A percentile compares a stretch with the other conserved stretches of the same genome.
phyloP scores from a whole-genome alignment of 2,888 invertebrate genomes.

The Plebejus argus region DNA sequence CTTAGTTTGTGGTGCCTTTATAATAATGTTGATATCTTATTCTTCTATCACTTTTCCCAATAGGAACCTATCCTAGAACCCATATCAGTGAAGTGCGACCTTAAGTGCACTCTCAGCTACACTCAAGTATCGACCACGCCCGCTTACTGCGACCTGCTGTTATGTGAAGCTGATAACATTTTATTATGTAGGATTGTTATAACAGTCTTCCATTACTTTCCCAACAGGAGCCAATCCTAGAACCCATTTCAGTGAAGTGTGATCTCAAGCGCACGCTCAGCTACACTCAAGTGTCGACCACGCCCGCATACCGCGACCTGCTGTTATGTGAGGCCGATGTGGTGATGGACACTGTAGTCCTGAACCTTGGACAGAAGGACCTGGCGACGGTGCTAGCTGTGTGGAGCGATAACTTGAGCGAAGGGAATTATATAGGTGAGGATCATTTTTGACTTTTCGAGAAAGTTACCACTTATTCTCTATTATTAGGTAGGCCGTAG shows the following conservation, averaged over 20 bases:
- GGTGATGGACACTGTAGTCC: slow-evolving; percentile 82
- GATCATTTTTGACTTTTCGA: too few relatives aligned
- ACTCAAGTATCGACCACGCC: slow-evolving; percentile 50
- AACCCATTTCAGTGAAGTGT: slow-evolving; percentile 85
- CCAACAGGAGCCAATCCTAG: slow-evolving; percentile 85
- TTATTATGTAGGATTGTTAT: too few relatives aligned
- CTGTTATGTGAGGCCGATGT: slow-evolving; percentile 83
- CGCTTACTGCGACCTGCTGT: slow-evolving; percentile 64
- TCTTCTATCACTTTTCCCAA: neutral
- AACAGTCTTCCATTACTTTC: neutral
- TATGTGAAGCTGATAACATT: slow-evolving; percentile 83
- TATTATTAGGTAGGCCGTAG: too few relatives aligned
- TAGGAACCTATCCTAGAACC: slow-evolving; percentile 89
- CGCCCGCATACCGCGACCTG: slow-evolving; percentile 57
- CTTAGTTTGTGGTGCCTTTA: too few relatives aligned
- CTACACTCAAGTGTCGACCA: slow-evolving; percentile 52
- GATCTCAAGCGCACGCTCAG: slow-evolving; percentile 84
- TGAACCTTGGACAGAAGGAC: slow-evolving; percentile 89
- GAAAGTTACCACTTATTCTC: too few relatives aligned
- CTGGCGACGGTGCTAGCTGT: slow-evolving; percentile 86
- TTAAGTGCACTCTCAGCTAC: slow-evolving; percentile 81
- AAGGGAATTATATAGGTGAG: slow-evolving; percentile 78
- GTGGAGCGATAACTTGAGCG: slow-evolving; percentile 86
- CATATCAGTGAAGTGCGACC: slow-evolving; percentile 84
- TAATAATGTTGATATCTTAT: too few relatives aligned